Evolutionary conservation across 2,113 vertebrate genomes (phyloP).

Genomic region (Dromaius novaehollandiae): DNA sequence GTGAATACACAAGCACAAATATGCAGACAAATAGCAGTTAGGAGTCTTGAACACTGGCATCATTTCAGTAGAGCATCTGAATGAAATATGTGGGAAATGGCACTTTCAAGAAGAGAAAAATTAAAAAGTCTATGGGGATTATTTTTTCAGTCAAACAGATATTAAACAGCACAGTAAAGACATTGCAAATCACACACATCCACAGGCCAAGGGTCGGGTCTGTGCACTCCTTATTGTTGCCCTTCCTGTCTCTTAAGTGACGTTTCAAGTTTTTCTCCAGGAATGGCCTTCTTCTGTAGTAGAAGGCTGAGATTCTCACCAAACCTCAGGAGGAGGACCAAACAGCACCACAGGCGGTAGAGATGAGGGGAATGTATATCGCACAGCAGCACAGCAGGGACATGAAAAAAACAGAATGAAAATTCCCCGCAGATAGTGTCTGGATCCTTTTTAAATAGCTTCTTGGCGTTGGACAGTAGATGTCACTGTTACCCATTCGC

Average conservation of each 20-base stretch:
- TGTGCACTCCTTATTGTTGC: not conserved
- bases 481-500: not conserved
- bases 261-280: not conserved
- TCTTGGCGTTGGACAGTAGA: not conserved
- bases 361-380: not conserved
- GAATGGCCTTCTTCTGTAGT: not conserved
- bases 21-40: not conserved
- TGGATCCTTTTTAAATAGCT: not conserved
- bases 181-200: not conserved
- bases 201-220: not conserved
- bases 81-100: not conserved
- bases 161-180: not conserved
- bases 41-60: not conserved
- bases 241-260: not conserved
- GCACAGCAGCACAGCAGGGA: not conserved
- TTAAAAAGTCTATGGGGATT: not conserved
- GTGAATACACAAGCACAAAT: not conserved
- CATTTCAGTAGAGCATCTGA: not conserved
- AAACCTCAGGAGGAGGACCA: not conserved
- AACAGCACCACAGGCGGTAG: not conserved
- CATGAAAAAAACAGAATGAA: not conserved
- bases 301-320: not conserved
- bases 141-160: not conserved
- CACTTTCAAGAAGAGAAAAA: not conserved
- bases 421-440: not conserved